These are phyloP conservation scores for Ifrita kowaldi DNA, from an alignment of 2,113 vertebrate genomes.

Conservation along the genomic window DNA sequence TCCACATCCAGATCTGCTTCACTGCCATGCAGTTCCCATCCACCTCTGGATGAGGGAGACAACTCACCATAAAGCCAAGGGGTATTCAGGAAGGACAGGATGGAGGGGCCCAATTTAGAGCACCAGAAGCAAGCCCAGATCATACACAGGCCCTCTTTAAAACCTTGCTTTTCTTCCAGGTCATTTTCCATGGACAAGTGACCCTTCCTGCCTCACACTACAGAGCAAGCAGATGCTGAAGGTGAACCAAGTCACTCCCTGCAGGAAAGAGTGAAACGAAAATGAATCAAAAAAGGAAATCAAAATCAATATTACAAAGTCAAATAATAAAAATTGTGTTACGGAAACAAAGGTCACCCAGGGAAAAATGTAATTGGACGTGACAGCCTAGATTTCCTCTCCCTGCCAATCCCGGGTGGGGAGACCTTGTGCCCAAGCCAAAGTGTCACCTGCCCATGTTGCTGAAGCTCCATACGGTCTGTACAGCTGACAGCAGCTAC, in stretches of 20 bases:
- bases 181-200: not conserved
- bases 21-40: not conserved
- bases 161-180: not conserved
- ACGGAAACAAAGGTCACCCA: conserved; percentile 12
- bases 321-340: conserved; percentile 36
- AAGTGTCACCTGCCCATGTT: not conserved
- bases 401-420: not conserved
- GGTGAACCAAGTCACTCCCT: conserved; percentile 36
- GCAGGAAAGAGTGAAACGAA: not conserved
- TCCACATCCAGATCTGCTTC: not conserved
- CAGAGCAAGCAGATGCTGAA: not conserved
- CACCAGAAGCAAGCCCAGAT: not conserved
- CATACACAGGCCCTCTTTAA: not conserved
- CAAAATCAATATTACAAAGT: conserved; percentile 59
- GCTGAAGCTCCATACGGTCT: not conserved
- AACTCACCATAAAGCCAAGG: not conserved
- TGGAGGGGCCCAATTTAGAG: not conserved
- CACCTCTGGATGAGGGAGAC: not conserved
- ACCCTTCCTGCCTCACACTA: not conserved
- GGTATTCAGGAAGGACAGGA: not conserved
- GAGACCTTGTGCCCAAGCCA: not conserved
- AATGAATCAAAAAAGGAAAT: conserved; percentile 18
- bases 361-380: not conserved
- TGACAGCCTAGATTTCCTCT: not conserved
- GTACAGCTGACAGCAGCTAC: not conserved